These are phyloP conservation scores for Corythoichthys intestinalis DNA, from an alignment of 2,113 vertebrate genomes.

Conservation along the genomic window DNA sequence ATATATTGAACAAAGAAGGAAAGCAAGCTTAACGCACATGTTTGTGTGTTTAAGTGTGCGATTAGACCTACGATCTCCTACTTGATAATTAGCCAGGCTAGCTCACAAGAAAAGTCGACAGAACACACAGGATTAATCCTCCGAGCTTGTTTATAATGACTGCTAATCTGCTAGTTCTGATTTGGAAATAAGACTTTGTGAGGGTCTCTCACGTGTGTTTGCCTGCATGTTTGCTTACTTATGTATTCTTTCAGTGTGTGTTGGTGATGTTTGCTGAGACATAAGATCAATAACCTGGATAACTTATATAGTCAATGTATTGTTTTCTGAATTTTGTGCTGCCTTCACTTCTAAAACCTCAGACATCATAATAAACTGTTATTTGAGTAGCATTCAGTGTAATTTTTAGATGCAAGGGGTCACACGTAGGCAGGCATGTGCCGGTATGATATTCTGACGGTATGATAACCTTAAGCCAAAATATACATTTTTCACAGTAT, in stretches of 20 bases:
- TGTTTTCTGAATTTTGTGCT: slow-evolving; percentile 31
- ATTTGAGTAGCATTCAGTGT: not conserved
- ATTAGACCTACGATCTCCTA: slow-evolving; percentile 59
- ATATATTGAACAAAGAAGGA: slow-evolving; percentile 27
- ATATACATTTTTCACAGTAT: too few species aligned
- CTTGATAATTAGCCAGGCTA: slow-evolving; percentile 66
- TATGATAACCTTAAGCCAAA: too few species aligned
- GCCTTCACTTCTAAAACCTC: not conserved
- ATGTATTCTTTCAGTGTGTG: slow-evolving; percentile 55
- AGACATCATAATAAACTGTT: not conserved
- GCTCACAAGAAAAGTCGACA: slow-evolving; percentile 63
- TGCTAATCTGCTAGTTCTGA: slow-evolving; percentile 67
- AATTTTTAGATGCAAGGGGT: not conserved
- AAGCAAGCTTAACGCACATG: slow-evolving; percentile 15
- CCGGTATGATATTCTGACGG: too few species aligned
- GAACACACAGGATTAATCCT: slow-evolving; percentile 72
- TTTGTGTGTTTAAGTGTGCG: slow-evolving; percentile 15
- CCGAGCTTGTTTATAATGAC: slow-evolving; percentile 74
- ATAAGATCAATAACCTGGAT: slow-evolving; percentile 72
- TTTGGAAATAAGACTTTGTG: slow-evolving; percentile 58
- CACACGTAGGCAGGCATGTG: too few species aligned
- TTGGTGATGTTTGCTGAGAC: slow-evolving; percentile 75
- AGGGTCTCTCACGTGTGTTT: slow-evolving; percentile 36
- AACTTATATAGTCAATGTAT: slow-evolving; percentile 42
- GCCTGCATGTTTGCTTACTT: slow-evolving; percentile 24